These are phyloP conservation scores for Standfussiana lucernea DNA, from an alignment of 2,888 invertebrate genomes.

Conservation along the genomic window DNA sequence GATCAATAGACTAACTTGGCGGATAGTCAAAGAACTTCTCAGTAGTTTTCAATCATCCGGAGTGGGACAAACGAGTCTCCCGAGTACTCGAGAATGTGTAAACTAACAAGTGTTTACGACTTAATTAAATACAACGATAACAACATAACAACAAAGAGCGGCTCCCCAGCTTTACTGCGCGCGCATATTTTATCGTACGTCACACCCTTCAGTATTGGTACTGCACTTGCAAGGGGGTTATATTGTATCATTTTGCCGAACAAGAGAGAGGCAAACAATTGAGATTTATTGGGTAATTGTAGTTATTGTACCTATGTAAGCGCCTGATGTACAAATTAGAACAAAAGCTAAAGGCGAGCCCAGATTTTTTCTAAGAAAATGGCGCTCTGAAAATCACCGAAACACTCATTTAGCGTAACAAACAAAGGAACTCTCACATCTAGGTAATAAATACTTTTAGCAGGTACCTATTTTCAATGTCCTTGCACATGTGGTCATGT, in stretches of 20 bases:
- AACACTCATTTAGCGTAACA: background rate
- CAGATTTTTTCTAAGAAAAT: background rate
- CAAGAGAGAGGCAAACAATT: background rate
- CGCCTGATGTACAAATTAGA: background rate
- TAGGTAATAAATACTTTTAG: background rate
- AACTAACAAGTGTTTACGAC: background rate
- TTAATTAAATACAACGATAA: background rate
- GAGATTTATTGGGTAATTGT: background rate
- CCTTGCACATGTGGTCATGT: background rate
- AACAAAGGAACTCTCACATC: background rate
- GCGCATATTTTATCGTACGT: conserved; percentile 2
- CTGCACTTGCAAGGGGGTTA: background rate
- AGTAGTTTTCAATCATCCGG: too few relatives aligned
- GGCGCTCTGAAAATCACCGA: background rate
- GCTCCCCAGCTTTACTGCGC: too few relatives aligned
- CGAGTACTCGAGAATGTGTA: too few relatives aligned
- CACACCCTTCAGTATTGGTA: background rate
- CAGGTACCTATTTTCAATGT: background rate
- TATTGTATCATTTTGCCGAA: background rate
- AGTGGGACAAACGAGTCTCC: too few relatives aligned
- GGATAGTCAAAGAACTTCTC: too few relatives aligned
- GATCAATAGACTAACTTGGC: too few relatives aligned
- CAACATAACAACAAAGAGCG: too few relatives aligned
- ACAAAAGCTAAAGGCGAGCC: background rate
- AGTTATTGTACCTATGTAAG: too few relatives aligned